Conservation (phyloP, 2,797 vertebrate species). For the Eulemur albifrons region DNA sequence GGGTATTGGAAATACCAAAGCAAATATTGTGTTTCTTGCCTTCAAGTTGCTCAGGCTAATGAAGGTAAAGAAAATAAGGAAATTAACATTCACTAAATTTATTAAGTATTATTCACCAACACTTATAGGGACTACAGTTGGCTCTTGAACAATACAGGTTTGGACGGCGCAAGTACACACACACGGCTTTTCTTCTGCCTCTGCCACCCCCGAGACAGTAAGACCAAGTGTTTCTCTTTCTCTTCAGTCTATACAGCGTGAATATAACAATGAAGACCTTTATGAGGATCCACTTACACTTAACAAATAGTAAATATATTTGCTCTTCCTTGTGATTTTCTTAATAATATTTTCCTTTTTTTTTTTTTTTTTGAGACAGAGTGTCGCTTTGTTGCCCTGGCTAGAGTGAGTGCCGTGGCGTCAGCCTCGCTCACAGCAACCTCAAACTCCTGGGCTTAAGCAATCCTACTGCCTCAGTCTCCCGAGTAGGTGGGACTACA, state of each 20-base stretch:
- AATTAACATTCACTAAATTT: background rate
- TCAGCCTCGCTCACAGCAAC: too few relatives aligned
- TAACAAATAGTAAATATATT: background rate
- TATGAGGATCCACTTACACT: background rate
- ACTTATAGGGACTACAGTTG: background rate
- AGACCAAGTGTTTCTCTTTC: background rate
- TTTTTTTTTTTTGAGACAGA: background rate
- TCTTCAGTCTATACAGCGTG: background rate
- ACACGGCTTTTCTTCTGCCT: background rate
- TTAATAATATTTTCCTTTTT: background rate
- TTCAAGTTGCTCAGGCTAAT: background rate
- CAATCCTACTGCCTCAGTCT: too few relatives aligned
- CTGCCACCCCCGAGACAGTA: background rate
- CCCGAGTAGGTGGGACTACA: too few relatives aligned
- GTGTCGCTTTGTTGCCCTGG: too few relatives aligned
- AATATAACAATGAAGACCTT: background rate
- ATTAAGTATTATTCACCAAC: background rate
- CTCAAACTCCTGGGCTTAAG: too few relatives aligned
- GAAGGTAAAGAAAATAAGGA: background rate
- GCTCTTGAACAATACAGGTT: background rate
- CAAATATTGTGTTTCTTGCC: background rate
- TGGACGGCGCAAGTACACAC: background rate
- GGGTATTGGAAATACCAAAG: background rate
- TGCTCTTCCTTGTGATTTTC: background rate
- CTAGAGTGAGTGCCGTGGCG: too few relatives aligned